Evolutionary conservation across 2,888 invertebrate genomes (phyloP).

Genomic region (Stenotaenia linearis): DNA sequence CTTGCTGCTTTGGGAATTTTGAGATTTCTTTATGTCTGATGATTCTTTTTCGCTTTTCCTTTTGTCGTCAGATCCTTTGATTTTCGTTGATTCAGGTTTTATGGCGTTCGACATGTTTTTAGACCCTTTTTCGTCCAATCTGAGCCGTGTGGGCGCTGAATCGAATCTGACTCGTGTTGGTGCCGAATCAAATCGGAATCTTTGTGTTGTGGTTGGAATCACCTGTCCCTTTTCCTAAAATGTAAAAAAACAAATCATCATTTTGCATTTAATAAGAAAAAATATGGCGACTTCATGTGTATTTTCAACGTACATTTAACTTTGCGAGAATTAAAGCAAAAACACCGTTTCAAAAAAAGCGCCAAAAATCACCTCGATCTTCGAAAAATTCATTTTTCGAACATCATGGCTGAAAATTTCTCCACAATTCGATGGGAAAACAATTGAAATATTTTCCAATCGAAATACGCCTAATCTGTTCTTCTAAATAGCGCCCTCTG

Average conservation of each 20-base stretch:
- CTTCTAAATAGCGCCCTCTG: neutral
- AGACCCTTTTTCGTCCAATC: neutral
- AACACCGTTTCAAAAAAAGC: neutral
- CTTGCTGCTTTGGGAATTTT: too few relatives aligned
- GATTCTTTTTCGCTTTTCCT: neutral
- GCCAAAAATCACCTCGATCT: neutral
- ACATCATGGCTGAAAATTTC: too few relatives aligned
- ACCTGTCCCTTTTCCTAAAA: neutral
- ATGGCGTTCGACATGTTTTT: neutral
- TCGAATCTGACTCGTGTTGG: constrained; percentile 29
- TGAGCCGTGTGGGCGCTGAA: constrained; percentile 4
- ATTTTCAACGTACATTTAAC: neutral
- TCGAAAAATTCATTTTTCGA: too few relatives aligned
- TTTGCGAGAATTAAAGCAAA: neutral
- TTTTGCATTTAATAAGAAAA: neutral
- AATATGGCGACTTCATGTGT: too few relatives aligned
- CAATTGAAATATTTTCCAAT: too few relatives aligned
- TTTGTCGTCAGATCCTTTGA: neutral
- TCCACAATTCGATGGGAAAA: too few relatives aligned
- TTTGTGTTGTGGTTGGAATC: too few relatives aligned
- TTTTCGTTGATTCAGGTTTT: neutral
- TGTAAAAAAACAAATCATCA: neutral
- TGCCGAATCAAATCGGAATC: constrained; percentile 30
- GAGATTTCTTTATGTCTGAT: too few relatives aligned
- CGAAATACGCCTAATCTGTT: neutral